phyloP scores from a whole-genome alignment of 2,888 invertebrate genomes.

The Lasioglossum calceatum region DNA sequence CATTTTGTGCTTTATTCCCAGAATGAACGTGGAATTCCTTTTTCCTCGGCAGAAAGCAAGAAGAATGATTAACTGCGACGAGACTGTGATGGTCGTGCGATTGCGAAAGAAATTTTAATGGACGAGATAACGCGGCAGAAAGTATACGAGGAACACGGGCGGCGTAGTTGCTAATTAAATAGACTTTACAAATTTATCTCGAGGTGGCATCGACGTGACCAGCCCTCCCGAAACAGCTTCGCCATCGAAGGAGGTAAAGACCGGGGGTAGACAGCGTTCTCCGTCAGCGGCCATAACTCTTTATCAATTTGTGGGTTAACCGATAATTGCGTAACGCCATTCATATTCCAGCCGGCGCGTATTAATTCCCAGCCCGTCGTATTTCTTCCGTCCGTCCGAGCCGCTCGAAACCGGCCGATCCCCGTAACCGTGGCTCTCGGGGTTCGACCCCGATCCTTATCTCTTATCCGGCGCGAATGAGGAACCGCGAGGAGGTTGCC shows the following conservation, averaged over 20 bases:
- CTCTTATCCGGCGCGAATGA: slow-evolving; percentile 56
- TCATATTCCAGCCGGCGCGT: slow-evolving; percentile 48
- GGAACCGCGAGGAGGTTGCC: slow-evolving; percentile 44
- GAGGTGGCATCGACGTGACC: background rate
- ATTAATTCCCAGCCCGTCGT: slow-evolving; percentile 50
- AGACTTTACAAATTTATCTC: slow-evolving; percentile 12
- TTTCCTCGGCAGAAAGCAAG: background rate
- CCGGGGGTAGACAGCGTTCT: slow-evolving; percentile 12
- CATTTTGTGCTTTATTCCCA: background rate
- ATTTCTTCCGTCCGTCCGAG: slow-evolving; percentile 41
- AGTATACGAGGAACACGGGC: background rate
- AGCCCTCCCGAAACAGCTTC: background rate
- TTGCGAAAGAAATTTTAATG: slow-evolving; percentile 2
- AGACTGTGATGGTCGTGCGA: background rate
- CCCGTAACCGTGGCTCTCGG: slow-evolving; percentile 6
- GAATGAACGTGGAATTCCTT: background rate
- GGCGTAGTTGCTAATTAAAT: background rate
- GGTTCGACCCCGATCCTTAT: slow-evolving; percentile 62
- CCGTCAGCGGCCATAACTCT: slow-evolving; percentile 43
- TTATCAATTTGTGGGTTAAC: slow-evolving; percentile 56
- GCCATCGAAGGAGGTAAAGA: background rate
- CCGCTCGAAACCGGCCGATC: slow-evolving; percentile 26
- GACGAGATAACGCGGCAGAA: background rate
- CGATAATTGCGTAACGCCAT: slow-evolving; percentile 54
- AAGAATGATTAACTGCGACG: background rate